A percentile compares a stretch with the other conserved stretches of the same genome.
Conservation (phyloP, 2,888 invertebrate species). For the Gnatocerus cornutus region DNA sequence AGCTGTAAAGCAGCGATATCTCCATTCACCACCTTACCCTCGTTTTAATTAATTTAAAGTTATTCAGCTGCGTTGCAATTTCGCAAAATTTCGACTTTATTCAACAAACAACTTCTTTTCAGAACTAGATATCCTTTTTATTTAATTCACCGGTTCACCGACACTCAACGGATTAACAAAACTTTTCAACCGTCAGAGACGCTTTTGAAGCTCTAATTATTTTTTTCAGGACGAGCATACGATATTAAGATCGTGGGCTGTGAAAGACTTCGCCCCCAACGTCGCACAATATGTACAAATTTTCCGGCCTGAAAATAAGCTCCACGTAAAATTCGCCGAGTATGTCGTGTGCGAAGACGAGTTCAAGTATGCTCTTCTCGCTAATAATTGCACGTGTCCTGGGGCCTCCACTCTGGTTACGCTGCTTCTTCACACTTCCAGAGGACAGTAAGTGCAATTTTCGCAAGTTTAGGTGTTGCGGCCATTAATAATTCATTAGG, state of each 20-base stretch:
- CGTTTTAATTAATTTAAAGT: constrained; percentile 23
- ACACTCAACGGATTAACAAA: not conserved
- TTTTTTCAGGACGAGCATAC: constrained; percentile 81
- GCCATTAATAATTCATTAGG: not conserved
- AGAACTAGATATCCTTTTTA: too few species aligned
- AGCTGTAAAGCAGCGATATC: constrained; percentile 9
- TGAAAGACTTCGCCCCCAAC: constrained; percentile 97
- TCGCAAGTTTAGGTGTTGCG: not conserved
- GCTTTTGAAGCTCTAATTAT: constrained; percentile 35
- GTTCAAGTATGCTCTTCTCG: constrained; percentile 97
- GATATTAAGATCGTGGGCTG: constrained; percentile 92
- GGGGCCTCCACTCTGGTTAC: constrained; percentile 98
- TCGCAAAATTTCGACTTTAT: not conserved
- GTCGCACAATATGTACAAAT: constrained; percentile 99
- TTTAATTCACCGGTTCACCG: not conserved
- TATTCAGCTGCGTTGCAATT: not conserved
- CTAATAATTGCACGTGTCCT: constrained; percentile 98
- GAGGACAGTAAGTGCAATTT: constrained; percentile 91
- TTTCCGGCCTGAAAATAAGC: constrained; percentile 97
- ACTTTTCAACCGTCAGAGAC: constrained; percentile 7
- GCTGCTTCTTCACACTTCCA: constrained; percentile 94
- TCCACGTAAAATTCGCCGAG: constrained; percentile 99
- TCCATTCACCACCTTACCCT: constrained; percentile 21
- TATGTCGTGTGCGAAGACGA: constrained; percentile 99
- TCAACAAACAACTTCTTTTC: not conserved